Conservation (phyloP, 2,113 vertebrate species). For the Dipodomys spectabilis region DNA sequence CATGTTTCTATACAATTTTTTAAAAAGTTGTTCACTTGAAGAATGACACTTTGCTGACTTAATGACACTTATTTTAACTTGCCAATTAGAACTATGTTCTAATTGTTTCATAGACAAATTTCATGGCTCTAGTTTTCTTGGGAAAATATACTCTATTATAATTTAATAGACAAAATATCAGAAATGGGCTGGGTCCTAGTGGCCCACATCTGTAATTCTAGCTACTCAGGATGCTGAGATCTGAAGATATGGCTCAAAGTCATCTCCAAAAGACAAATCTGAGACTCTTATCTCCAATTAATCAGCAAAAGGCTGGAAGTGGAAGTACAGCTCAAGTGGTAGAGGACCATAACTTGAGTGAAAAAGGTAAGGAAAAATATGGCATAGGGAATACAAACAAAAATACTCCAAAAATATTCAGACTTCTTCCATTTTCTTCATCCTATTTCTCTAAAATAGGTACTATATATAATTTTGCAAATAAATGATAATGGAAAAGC, state of each 20-base stretch:
- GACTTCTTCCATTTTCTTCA: slow-evolving; percentile 2
- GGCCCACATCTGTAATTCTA: no score
- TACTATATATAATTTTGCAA: neutral
- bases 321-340: no score
- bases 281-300: no score
- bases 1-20: neutral
- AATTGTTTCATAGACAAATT: neutral
- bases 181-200: no score
- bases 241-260: no score
- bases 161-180: no score
- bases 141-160: neutral
- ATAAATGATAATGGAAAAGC: neutral
- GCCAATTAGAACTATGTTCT: neutral
- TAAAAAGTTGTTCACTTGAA: neutral
- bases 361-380: no score
- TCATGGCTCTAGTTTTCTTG: neutral
- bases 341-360: no score
- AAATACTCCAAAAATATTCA: neutral
- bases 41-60: neutral
- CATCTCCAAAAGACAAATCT: no score
- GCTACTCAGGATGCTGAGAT: no score
- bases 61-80: neutral
- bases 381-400: neutral
- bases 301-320: no score
- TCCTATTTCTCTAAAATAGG: neutral